phyloP scores from a whole-genome alignment of 2,113 vertebrate genomes.

The Pampusana beccarii region DNA sequence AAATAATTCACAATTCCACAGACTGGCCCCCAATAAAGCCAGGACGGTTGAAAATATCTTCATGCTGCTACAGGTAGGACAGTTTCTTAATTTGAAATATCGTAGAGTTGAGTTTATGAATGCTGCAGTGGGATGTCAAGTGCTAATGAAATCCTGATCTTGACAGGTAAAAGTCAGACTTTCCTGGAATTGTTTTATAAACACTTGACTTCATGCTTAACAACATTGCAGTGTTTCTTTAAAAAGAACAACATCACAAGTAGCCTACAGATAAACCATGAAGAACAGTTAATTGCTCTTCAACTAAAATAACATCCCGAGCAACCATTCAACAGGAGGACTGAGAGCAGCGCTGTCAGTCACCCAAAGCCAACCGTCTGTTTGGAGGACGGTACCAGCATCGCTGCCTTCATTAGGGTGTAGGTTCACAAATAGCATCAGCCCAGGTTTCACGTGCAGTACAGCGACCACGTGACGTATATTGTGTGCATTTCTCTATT shows the following conservation, averaged over 20 bases:
- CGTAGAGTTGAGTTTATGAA: neutral
- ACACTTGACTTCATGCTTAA: neutral
- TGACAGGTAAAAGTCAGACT: neutral
- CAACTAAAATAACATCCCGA: neutral
- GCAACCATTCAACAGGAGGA: neutral
- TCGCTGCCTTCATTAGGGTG: neutral
- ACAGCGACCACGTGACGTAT: neutral
- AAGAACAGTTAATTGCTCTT: constrained; percentile 19
- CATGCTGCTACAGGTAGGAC: neutral
- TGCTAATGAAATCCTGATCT: neutral
- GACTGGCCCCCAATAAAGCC: neutral
- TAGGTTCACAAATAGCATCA: neutral
- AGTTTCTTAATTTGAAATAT: neutral
- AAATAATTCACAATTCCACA: neutral
- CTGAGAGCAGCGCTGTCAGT: neutral
- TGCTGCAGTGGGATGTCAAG: neutral
- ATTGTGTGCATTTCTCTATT: neutral
- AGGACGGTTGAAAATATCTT: neutral
- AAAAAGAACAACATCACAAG: neutral
- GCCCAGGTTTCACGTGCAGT: neutral
- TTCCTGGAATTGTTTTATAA: constrained; percentile 1
- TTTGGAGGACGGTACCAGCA: neutral
- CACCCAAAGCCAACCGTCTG: neutral
- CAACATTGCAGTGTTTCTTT: neutral
- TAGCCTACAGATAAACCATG: neutral